Base-by-base conservation (phyloP, 2,797 vertebrate species). In the Tokudaia tokunoshimensis region DNA sequence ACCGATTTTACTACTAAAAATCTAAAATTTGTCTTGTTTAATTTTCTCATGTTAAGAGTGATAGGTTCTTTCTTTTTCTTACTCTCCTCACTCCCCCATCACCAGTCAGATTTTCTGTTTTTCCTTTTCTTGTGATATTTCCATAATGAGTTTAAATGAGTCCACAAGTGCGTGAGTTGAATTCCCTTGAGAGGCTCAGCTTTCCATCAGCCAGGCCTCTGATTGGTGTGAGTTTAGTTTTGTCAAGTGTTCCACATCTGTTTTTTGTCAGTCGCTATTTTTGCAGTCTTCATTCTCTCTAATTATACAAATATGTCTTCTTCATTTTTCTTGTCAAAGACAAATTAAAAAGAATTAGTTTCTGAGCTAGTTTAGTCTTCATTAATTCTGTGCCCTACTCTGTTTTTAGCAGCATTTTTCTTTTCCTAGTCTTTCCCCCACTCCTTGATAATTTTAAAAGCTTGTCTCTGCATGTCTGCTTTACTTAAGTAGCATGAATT, bases 241-340 rank as follows among this genome's bases (percentile, higher is more conserved):
- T 95, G 95, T 92, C 92, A 91, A 76, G 84, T 95, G 44, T 67
- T 96, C n/a, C 89, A 92, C 96, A 86, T 95, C 96, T 97, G 96
- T 95, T 96, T 96, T 97, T 95, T 96, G 97, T 96, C 94, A 97
- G 93, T 89, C 13, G 17, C 96, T 97, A 87, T 96, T 98, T 98
- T 95, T 97, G 96, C 95, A 92, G 90, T 96, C 97, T 97, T 97
- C 96, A 91, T 98, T 96, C 81, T 96, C 78, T 96, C 94, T 97
- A 97, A 96, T 98, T 97, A 97, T 92, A 95, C 96, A 98, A 96
- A 96, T 98, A 95, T n/a, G 84, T 93, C 96, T 79, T 97, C 96
- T 96, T 97, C 97, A 98, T 97, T 97, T 97, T 95, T 96, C 97
- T 91, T 98, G 96, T 98, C 97, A 96, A 94, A 97, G 97, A 96